Conservation (phyloP, 2,113 vertebrate genomes). For the Alces alces region DNA sequence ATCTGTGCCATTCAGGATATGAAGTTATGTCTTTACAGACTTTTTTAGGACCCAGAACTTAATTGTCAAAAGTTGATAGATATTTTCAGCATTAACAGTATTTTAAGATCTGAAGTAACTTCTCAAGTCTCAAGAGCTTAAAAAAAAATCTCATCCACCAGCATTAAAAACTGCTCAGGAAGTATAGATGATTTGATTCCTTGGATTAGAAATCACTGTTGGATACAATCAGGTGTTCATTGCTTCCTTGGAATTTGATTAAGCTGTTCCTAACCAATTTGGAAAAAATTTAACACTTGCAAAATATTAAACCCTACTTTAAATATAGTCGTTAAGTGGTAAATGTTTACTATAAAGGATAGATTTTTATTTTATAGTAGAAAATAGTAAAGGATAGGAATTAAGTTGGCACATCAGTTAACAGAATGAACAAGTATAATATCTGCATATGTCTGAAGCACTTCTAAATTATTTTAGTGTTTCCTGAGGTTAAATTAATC, state of each 20-base stretch:
- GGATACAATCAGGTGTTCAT: neutral
- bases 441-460: neutral
- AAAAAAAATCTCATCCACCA: neutral
- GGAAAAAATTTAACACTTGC: neutral
- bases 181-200: neutral
- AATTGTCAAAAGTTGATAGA: neutral
- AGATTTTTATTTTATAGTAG: slow-evolving; percentile 14
- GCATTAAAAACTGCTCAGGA: neutral
- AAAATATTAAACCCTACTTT: slow-evolving; percentile 23
- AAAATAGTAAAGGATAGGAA: neutral
- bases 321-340: neutral
- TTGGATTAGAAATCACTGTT: slow-evolving; percentile 23
- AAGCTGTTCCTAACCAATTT: slow-evolving; percentile 30
- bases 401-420: neutral
- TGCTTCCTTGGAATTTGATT: slow-evolving; percentile 23
- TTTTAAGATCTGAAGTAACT: slow-evolving; percentile 40
- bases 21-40: neutral
- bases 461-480: neutral
- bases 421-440: neutral
- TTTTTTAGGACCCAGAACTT: neutral
- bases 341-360: neutral
- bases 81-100: neutral
- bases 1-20: neutral
- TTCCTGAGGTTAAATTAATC: slow-evolving; percentile 27
- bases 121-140: neutral